These are phyloP conservation scores for Ailurus styani DNA, from an alignment of 2,113 vertebrate genomes.

Conservation along the genomic window DNA sequence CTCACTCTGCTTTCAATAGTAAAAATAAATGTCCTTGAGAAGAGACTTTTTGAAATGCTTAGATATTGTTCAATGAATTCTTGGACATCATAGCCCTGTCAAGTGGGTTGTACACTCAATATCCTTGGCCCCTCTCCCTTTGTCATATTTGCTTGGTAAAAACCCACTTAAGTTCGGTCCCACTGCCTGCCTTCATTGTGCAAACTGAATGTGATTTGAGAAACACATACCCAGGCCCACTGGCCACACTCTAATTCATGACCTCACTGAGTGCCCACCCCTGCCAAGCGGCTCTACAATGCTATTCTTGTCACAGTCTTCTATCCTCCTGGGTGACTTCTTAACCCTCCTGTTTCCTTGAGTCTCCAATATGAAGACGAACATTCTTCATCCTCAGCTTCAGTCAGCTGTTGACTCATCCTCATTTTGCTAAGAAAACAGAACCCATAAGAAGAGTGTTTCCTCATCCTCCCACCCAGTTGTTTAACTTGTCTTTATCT, in stretches of 20 bases:
- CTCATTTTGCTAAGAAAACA: background rate
- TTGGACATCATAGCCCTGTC: background rate
- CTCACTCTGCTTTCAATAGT: background rate
- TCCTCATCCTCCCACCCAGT: background rate
- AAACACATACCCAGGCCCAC: background rate
- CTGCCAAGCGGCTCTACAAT: background rate
- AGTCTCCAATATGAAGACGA: background rate
- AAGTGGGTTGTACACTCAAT: background rate
- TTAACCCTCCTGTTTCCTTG: background rate
- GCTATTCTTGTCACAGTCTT: background rate
- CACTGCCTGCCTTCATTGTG: too few relatives aligned
- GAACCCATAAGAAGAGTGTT: background rate
- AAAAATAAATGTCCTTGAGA: background rate
- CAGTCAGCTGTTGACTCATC: background rate
- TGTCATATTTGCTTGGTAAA: background rate
- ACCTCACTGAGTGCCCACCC: background rate
- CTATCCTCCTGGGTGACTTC: background rate
- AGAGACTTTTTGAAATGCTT: background rate
- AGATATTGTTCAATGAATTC: background rate
- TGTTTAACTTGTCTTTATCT: background rate
- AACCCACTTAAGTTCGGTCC: background rate
- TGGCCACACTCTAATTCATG: background rate
- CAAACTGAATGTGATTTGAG: background rate
- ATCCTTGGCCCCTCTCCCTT: background rate
- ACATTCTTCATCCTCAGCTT: background rate